Evolutionary conservation across 2,113 vertebrate species (phyloP).

Genomic region (Butorides virescens): DNA sequence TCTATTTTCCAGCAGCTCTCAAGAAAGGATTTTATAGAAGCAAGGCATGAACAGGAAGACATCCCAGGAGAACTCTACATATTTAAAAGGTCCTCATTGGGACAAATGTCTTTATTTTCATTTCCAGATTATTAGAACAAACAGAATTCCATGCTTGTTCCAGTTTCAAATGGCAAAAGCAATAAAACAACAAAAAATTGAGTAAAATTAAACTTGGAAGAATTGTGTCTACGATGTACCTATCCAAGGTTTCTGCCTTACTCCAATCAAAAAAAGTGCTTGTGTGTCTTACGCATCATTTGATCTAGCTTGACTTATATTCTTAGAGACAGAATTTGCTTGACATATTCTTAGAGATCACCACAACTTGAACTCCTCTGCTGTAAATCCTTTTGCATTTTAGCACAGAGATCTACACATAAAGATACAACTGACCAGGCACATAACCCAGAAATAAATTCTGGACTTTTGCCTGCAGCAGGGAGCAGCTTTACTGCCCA

Average conservation of each 20-base stretch:
- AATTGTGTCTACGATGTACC: neutral
- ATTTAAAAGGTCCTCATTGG: accelerated
- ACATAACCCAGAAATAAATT: neutral
- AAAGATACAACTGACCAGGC: neutral
- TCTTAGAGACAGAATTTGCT: neutral
- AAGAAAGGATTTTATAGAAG: neutral
- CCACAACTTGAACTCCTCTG: neutral
- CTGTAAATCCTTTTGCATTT: neutral
- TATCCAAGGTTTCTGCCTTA: neutral
- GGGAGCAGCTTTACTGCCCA: neutral
- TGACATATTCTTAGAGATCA: neutral
- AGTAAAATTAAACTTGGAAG: neutral
- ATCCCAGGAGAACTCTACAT: neutral
- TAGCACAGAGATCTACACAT: neutral
- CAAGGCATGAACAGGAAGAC: neutral
- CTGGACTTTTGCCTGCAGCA: neutral
- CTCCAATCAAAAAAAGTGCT: neutral
- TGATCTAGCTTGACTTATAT: neutral
- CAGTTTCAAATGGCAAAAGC: neutral
- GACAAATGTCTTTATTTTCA: neutral
- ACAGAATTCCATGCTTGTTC: neutral
- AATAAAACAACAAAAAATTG: neutral
- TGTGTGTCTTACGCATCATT: neutral
- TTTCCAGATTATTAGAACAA: neutral
- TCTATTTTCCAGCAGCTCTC: neutral